Evolutionary conservation across 2,888 invertebrate genomes (phyloP), one percentile per base, ranked within the genome.

Genomic region (Leptopilina drosophilae): DNA sequence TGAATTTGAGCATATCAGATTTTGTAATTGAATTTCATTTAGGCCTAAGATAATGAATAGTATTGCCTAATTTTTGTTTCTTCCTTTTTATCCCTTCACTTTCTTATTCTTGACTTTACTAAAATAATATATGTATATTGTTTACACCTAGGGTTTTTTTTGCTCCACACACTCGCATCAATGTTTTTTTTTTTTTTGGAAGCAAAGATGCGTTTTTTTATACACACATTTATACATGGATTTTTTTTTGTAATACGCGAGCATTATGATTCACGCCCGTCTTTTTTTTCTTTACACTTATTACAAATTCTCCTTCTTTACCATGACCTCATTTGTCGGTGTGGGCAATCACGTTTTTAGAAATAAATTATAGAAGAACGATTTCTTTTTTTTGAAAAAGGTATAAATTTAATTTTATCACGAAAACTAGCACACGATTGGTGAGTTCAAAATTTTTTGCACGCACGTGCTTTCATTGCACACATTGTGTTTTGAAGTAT

Each of bases 1-100:
- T 87, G 83, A 87, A 87, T 88, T 90, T 90, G 90, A 90, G 90
- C 91, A 90, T 85, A 87, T 88, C 86, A 87, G 87, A 89, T 87
- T 88, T 88, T 87, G 85, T 90, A 89, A 90, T 88, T 88, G 87
- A 89, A 88, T 88, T 87, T 84, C 77, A 80, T 84, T 87, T 87
- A 87, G 87, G 87, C 85, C 87, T 87, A 86, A 85, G 85, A 85
- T 85, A 85, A 84, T 83, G 79, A 78, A 84, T 82, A 82, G 79
- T 83, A 78, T 77, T 81, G 69, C 79, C 80, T 80, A 78, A 82
- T 79, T 82, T 82, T 80, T 33, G 75, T 77, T 84, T 79, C 79
- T 80, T 59, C 66, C 76, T 77, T 76, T n/a, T 42, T 46, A 7
- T 46, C 46, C 46, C 46, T 26, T 26, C 20, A 76, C 56, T 82